Base-by-base conservation (phyloP, 2,113 vertebrate genomes). In the Sinosuthora webbiana region DNA sequence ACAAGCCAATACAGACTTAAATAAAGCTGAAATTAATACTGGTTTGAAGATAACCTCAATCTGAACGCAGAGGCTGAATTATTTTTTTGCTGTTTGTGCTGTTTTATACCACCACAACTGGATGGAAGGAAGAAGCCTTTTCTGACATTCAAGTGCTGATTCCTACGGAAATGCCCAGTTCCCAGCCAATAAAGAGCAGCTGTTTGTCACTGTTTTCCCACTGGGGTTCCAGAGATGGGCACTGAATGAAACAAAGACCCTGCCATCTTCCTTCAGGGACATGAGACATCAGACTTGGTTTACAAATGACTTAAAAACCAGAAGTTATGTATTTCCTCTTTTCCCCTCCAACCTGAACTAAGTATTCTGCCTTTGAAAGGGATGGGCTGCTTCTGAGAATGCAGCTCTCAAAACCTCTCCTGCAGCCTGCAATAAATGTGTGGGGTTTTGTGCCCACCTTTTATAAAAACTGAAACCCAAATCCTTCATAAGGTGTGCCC, bases 1-100 rank as follows among this genome's bases (percentile, higher is more conserved):
- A 45, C 71, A 80, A 90, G 52, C 45, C 75, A 80, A 67, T 49
- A 37, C 45, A 96, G 92, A 87, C 92, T 81, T 86, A 87, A 94
- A 83, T 83, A 95, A 95, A 93, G 49, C 62, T 80, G 64, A 94
- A 93, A 90, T 15, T n/a, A 82, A 63, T 12, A 50, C 17, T 20
- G 62, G 35, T 31, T 59, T 90, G 83, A 90, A 83, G 64, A 80
- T 25, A 83, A 87, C 44, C 37, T 92, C 64, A 75, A 35, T 18
- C 13, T 74, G 53, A 83, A 55, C 33, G 41, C 64, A 80, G 67
- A 90, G 31, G 41, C 31, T 33, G 39, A 77, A 45, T 39, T 65
- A 17, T 4, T 89, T 79, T 77, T 74, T 69, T 70, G 55, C 27
- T 47, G 37, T 56, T 94, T 82, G n/a, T 47, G 65, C n/a, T 78